Conservation (phyloP, 2,797 vertebrate genomes). For the Vipera latastei region DNA sequence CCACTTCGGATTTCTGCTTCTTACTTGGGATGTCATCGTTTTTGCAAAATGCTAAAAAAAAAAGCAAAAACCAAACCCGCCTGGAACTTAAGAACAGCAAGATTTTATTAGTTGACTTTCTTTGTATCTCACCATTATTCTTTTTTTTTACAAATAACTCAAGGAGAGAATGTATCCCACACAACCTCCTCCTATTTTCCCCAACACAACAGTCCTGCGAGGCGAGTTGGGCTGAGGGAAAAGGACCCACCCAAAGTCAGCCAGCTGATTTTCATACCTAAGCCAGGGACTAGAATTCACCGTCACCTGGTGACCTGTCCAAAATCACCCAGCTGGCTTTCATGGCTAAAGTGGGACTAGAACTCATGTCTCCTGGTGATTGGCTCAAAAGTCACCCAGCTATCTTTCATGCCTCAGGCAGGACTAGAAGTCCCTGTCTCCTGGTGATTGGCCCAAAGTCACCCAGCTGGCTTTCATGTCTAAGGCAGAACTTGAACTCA, state of each 20-base stretch:
- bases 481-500: no score
- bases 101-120: background rate
- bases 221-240: background rate
- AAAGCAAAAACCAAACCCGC: background rate
- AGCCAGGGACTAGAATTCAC: background rate
- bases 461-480: no score
- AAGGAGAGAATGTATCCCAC: background rate
- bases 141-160: background rate
- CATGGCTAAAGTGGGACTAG: background rate
- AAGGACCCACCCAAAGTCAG: background rate
- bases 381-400: no score
- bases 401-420: no score
- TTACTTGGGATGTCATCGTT: background rate
- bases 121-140: background rate
- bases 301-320: fast-evolving
- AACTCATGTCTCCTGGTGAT: no score
- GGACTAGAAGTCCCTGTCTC: no score
- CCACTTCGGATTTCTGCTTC: background rate
- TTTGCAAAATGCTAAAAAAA: background rate
- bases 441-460: no score
- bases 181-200: background rate
- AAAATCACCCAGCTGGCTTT: background rate
- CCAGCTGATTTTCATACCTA: background rate
- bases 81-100: background rate
- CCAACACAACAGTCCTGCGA: background rate